Percentiles rank a stretch among this genome's conserved stretches.
phyloP scores from a whole-genome alignment of 2,113 vertebrate species.

The Archilochus colubris region DNA sequence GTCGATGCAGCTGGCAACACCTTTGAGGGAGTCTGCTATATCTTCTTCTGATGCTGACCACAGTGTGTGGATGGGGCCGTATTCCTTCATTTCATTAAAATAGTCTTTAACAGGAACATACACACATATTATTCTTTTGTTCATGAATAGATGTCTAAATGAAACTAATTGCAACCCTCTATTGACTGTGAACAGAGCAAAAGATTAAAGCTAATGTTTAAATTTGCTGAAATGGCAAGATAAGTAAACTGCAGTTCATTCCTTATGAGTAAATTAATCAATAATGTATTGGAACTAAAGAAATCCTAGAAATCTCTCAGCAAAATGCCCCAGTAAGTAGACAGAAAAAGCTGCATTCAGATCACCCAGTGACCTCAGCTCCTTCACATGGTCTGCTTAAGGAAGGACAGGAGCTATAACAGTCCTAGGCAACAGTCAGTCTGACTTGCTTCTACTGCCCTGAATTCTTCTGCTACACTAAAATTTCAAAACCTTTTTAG shows the following conservation, averaged over 20 bases:
- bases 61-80: constrained; percentile 80
- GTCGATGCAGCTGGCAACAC: constrained; percentile 84
- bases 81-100: constrained; percentile 88
- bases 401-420: not conserved
- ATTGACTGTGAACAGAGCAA: not conserved
- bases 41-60: constrained; percentile 89
- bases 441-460: not conserved
- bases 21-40: constrained; percentile 81
- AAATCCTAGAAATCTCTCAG: not conserved
- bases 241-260: not conserved
- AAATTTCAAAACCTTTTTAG: not conserved
- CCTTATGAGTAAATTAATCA: not conserved
- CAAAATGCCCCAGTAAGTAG: not conserved
- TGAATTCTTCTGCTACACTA: not conserved
- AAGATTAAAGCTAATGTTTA: not conserved
- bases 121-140: not conserved
- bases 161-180: not conserved
- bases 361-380: not conserved
- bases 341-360: not conserved
- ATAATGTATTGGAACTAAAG: not conserved
- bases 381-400: rapidly evolving
- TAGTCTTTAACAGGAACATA: constrained; percentile 83
- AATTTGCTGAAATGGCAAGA: not conserved
- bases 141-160: not conserved
- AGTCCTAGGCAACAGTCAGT: rapidly evolving